Base-by-base conservation (phyloP, 2,888 invertebrate species). In the Sesamia inferens region DNA sequence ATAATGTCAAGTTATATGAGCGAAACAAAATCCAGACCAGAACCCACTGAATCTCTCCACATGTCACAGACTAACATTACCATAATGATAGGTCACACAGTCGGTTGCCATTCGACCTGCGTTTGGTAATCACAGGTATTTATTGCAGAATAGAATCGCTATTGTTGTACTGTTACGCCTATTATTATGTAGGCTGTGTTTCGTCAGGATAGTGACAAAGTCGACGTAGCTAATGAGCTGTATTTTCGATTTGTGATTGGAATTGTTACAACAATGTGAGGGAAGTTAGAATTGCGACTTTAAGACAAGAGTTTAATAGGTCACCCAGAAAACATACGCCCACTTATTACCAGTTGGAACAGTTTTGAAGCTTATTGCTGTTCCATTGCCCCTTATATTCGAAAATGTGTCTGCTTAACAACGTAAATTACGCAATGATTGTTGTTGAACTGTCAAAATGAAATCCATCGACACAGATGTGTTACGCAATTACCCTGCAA, bases 81-180 rank as follows among this genome's bases (percentile, higher is more conserved):
- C 63, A 66, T 83, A 76, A 79, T 74, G 73, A 71, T 76, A 71
- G 83, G 69, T 79, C 67, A 64, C 54, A 66, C 64, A 61, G 63
- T 47, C 39, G 8, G 31, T 5, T 58, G 57, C n/a, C 58, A 65
- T 65, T 65, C 65, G 71, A 79, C 71, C 79, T 82, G 59, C 57
- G 69, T 84, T 82, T 84, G 74, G 85, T 78, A 86, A 85, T 77
- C 74, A 76, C 22, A 62, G 59, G 61, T 75, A 78, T 67, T 73
- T 61, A 63, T 76, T 74, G 73, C 76, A 78, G 80, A 79, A 85
- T 76, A 82, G 54, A 80, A 62, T 59, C 51, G 55, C 80, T 71
- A 78, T 84, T 83, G 76, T 76, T 62, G 65, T 71, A 54, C 66
- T 68, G 63, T 61, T 66, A 75, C 76, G 70, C 74, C 59, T 67